Evolutionary conservation across 2,797 vertebrate species (phyloP).

Genomic region (Chaenodraco wilsoni): DNA sequence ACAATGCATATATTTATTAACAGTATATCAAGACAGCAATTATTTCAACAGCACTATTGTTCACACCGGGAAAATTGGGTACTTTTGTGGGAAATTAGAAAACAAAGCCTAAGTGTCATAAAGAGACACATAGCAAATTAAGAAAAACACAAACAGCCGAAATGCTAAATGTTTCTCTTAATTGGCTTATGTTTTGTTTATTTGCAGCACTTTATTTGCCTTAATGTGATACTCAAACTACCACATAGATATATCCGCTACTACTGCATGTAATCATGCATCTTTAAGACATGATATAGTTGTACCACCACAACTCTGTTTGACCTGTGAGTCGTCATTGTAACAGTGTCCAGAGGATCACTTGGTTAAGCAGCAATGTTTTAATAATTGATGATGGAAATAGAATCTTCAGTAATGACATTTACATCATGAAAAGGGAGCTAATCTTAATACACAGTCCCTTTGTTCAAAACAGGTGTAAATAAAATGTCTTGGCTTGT

Average conservation of each 20-base stretch:
- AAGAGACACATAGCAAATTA: not conserved
- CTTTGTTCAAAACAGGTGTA: slow-evolving; percentile 71
- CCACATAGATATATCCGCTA: not conserved
- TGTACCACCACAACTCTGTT: slow-evolving; percentile 27
- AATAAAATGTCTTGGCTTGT: slow-evolving; percentile 64
- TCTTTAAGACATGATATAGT: slow-evolving; percentile 21
- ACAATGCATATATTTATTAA: not conserved
- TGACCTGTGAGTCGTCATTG: slow-evolving; percentile 43
- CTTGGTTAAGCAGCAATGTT: slow-evolving; percentile 80
- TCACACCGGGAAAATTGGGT: not conserved
- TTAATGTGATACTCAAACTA: not conserved
- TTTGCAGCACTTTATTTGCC: no score
- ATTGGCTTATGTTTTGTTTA: no score
- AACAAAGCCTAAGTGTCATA: not conserved
- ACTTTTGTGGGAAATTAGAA: not conserved
- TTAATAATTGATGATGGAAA: slow-evolving; percentile 96
- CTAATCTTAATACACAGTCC: slow-evolving; percentile 68
- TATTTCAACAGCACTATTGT: not conserved
- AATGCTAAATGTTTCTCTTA: no score
- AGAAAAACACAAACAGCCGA: not conserved
- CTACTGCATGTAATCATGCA: not conserved
- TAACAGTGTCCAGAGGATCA: slow-evolving; percentile 41
- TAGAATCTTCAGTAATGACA: slow-evolving; percentile 89
- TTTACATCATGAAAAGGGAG: slow-evolving; percentile 91
- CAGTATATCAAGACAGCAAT: not conserved